Conservation (phyloP, 1,140 invertebrate genomes). For the Bursaphelenchus mucronatus region DNA sequence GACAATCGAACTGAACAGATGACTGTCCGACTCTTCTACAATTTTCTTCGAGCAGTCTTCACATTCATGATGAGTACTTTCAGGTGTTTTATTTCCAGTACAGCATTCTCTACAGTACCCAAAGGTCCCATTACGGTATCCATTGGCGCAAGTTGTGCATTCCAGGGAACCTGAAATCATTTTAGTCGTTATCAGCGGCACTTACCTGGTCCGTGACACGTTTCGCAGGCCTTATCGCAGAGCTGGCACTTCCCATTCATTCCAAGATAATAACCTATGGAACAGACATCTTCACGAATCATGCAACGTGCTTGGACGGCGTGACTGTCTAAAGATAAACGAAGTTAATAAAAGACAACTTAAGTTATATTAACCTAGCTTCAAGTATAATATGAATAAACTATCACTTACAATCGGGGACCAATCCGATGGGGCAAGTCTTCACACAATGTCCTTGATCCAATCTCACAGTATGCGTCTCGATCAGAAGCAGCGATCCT, state of each 20-base stretch:
- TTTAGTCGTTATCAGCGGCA: conserved; percentile 2
- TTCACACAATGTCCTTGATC: conserved; percentile 58
- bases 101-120: conserved; percentile 58
- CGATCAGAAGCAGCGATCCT: conserved; percentile 51
- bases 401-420: conserved; percentile 51
- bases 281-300: conserved; percentile 49
- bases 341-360: background rate
- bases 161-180: conserved; percentile 36
- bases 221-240: conserved; percentile 55
- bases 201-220: conserved; percentile 55
- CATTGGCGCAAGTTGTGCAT: conserved; percentile 49
- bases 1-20: conserved; percentile 3
- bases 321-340: conserved; percentile 28
- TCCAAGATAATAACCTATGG: conserved; percentile 47
- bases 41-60: conserved; percentile 31
- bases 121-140: conserved; percentile 49
- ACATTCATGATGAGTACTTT: conserved; percentile 29
- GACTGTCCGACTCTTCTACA: background rate
- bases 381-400: too few relatives aligned
- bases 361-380: background rate
- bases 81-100: conserved; percentile 22
- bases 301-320: conserved; percentile 54
- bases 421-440: conserved; percentile 48
- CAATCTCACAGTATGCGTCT: conserved; percentile 48
- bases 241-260: conserved; percentile 38